These are phyloP conservation scores for Tipula vernalis DNA, from an alignment of 2,888 invertebrate species.

Conservation along the genomic window DNA sequence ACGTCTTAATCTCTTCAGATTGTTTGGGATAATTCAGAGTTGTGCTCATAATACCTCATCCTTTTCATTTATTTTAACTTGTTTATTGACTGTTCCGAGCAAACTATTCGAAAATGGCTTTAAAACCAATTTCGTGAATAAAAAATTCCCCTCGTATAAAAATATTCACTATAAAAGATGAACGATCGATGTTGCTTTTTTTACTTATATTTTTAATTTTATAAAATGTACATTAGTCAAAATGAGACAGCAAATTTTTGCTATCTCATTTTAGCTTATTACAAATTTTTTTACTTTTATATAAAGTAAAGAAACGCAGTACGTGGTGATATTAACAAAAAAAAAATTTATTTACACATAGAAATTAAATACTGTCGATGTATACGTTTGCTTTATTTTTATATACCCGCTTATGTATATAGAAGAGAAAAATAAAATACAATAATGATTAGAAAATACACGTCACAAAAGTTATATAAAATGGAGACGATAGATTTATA, in stretches of 20 bases:
- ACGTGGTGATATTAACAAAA: background rate
- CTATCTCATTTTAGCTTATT: background rate
- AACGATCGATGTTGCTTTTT: background rate
- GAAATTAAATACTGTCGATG: background rate
- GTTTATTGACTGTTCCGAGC: background rate
- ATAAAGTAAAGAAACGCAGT: background rate
- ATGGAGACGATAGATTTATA: slow-evolving; percentile 5
- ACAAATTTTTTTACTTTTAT: background rate
- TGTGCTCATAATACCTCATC: background rate
- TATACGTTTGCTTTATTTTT: background rate
- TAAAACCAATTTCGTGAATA: background rate
- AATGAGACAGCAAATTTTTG: background rate
- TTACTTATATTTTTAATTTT: background rate
- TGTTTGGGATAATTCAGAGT: too few relatives aligned
- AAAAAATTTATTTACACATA: background rate
- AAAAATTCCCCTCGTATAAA: background rate
- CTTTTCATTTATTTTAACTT: background rate
- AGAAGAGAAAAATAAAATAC: background rate
- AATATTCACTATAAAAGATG: background rate
- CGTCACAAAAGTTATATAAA: slow-evolving; percentile 8
- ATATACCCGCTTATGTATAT: background rate
- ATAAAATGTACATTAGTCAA: background rate
- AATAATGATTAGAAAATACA: background rate
- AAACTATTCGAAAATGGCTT: background rate
- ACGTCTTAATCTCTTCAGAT: too few relatives aligned